Base-by-base conservation (phyloP, 2,113 vertebrate species). In the Corythornis vintsioides region DNA sequence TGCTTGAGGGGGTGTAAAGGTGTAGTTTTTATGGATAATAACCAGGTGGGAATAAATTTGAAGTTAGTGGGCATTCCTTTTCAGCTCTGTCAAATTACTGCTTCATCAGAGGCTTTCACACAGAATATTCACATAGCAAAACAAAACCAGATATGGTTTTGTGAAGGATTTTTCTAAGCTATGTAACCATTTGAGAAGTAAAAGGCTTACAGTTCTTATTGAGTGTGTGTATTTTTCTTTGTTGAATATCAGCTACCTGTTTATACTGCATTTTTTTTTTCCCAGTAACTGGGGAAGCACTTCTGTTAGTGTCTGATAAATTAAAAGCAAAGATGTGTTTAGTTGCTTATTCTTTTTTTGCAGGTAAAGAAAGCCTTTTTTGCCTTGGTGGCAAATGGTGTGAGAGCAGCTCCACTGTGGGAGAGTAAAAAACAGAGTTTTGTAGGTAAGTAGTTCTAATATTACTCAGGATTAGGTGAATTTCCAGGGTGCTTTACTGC, bases 301-400 rank as follows among this genome's bases (percentile, higher is more conserved):
- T 55, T 50, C 50, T 63, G 21, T 50, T 85, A 31, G 21, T 83
- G 26, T 50, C 2, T 79, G 29, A 11, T 53, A 17, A 40, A 33
- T 47, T 28, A 59, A 64, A 22, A 64, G 43, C 33, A 56, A 63
- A 69, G 53, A 21, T 94, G 74, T 86, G 29, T 52, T 73, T 60
- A 21, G 85, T 26, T 92, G n/a, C 71, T 60, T 10, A 3, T 6
- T 76, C 55, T 87, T 65, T 38, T 38, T 69, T 59, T 89, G 6
- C 96, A 99, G 99, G 99, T 99, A 42, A 99, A 99, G 97, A 99
- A 99, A 97, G 99, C 99, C 7, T 99, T 99, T 96, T 99, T 99
- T 91, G 99, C 99, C 74, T 97, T 99, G 97, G 99, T 99, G 74
- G 99, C 99, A 88, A 99, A 99, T 20, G 99, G 99, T 71, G 99